Evolutionary conservation across 2,797 vertebrate species (phyloP).

Genomic region (Lophotriccus pileatus): DNA sequence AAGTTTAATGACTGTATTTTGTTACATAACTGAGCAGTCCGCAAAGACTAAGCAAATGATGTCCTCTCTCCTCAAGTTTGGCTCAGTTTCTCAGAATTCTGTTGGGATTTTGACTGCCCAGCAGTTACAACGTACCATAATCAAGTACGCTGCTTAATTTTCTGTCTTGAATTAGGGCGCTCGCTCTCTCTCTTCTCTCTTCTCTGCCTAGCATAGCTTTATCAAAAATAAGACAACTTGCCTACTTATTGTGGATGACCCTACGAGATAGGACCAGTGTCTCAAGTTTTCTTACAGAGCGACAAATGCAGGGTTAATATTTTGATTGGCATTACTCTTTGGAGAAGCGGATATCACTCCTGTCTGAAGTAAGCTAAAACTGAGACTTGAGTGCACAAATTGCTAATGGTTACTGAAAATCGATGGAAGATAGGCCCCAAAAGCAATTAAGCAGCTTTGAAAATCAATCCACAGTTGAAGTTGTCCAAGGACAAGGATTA

Average conservation of each 20-base stretch:
- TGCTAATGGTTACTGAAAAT: constrained; percentile 25
- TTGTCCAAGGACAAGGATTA: constrained; percentile 37
- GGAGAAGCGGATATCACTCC: neutral
- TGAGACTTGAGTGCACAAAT: neutral
- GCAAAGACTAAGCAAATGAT: neutral
- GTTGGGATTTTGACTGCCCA: neutral
- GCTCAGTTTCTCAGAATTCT: neutral
- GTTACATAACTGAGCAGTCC: neutral
- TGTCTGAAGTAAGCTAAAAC: constrained; percentile 3
- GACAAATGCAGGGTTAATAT: neutral
- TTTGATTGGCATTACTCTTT: neutral
- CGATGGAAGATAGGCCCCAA: neutral
- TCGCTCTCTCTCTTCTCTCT: neutral
- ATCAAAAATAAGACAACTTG: neutral
- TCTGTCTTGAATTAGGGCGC: neutral
- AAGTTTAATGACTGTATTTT: neutral
- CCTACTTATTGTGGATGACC: neutral
- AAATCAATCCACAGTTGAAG: constrained; percentile 22
- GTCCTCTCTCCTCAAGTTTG: neutral
- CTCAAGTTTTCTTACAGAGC: neutral
- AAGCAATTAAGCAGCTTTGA: constrained; percentile 44
- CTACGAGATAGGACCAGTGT: neutral
- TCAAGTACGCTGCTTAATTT: neutral
- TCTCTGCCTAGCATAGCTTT: neutral
- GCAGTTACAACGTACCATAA: neutral